These are phyloP conservation scores for Danaus chrysippus DNA, from an alignment of 2,888 invertebrate genomes.

Conservation along the genomic window DNA sequence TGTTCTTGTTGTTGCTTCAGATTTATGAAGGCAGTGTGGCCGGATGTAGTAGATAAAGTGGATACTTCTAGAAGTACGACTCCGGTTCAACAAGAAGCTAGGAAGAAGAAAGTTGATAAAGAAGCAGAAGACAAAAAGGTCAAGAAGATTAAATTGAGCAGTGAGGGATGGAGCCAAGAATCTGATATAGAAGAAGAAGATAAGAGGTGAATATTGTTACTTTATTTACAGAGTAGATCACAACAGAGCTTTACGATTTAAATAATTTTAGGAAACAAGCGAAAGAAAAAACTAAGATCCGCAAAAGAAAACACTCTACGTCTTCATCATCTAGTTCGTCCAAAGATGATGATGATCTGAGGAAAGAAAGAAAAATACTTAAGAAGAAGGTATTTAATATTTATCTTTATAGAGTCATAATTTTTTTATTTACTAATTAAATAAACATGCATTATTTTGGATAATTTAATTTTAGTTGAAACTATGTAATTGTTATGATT, in stretches of 20 bases:
- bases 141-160: constrained; percentile 57
- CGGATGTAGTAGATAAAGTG: constrained; percentile 48
- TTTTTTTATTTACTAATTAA: too few relatives aligned
- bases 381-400: constrained; percentile 54
- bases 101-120: constrained; percentile 35
- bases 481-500: too few relatives aligned
- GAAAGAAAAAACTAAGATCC: constrained; percentile 45
- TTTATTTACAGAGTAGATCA: too few relatives aligned
- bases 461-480: too few relatives aligned
- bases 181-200: constrained; percentile 61
- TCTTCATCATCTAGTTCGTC: constrained; percentile 43
- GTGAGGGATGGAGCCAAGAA: constrained; percentile 71
- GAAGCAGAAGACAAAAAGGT: constrained; percentile 41
- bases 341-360: constrained; percentile 48
- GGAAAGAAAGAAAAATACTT: constrained; percentile 47
- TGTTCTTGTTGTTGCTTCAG: constrained; percentile 34
- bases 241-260: background rate
- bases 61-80: constrained; percentile 42
- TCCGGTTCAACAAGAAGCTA: constrained; percentile 36
- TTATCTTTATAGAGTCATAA: background rate
- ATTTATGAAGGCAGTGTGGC: constrained; percentile 73
- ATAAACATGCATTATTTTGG: too few relatives aligned
- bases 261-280: constrained; percentile 47
- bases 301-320: constrained; percentile 56
- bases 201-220: constrained; percentile 42